Evolutionary conservation across 2,113 vertebrate species (phyloP).

Genomic region (Chlorocebus sabaeus): DNA sequence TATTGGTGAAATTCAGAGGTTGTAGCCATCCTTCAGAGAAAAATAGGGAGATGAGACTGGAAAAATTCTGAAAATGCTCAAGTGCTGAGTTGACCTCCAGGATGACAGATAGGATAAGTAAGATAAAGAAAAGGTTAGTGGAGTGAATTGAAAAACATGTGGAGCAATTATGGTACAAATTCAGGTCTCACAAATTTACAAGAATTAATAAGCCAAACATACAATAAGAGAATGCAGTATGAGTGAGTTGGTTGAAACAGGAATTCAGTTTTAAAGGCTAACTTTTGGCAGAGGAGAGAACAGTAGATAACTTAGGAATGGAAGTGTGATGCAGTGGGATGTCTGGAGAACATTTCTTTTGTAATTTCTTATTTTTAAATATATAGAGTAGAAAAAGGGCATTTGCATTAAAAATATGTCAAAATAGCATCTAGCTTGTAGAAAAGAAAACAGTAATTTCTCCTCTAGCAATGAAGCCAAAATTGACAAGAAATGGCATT

Average conservation of each 20-base stretch:
- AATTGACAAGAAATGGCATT: constrained; percentile 32
- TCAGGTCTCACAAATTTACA: background rate
- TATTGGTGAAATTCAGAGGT: background rate
- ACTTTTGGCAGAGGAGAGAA: background rate
- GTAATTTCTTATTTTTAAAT: constrained; percentile 40
- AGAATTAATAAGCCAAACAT: background rate
- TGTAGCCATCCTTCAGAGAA: background rate
- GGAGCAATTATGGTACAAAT: background rate
- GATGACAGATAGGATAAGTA: background rate
- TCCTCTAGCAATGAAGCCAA: background rate
- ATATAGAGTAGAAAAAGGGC: background rate
- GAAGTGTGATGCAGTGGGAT: background rate
- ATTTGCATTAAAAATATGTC: constrained; percentile 53
- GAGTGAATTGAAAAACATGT: background rate
- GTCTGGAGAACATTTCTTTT: background rate
- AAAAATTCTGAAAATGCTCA: background rate
- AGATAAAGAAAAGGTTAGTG: background rate
- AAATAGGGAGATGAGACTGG: background rate
- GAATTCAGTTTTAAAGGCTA: background rate
- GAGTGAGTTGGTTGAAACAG: background rate
- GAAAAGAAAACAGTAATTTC: constrained; percentile 41
- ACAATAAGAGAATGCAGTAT: background rate
- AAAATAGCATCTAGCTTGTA: background rate
- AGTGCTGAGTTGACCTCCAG: background rate
- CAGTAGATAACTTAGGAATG: background rate